Evolutionary conservation across 2,113 vertebrate genomes (phyloP).

Genomic region (Paracanthobrama guichenoti): DNA sequence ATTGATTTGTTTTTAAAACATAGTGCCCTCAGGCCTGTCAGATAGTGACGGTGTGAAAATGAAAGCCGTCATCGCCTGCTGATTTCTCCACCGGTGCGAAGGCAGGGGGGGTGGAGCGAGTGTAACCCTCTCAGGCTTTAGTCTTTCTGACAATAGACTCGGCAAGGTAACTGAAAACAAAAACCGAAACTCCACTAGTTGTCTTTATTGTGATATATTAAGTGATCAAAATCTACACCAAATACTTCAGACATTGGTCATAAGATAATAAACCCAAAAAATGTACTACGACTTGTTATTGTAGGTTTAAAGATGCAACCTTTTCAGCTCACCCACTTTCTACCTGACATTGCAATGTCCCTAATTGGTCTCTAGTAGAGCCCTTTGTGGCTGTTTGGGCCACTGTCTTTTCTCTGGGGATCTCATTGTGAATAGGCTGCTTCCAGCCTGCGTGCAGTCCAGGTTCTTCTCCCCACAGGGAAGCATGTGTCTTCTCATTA

Average conservation of each 20-base stretch:
- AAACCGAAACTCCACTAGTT: neutral
- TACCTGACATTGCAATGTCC: slow-evolving; percentile 45
- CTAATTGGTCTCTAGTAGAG: slow-evolving; percentile 54
- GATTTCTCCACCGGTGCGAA: neutral
- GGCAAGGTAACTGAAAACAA: neutral
- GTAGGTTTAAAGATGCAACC: slow-evolving; percentile 10
- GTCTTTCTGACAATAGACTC: neutral
- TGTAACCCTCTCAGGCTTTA: neutral
- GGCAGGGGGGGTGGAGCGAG: neutral
- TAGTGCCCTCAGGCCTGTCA: slow-evolving; percentile 30
- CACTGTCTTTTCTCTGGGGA: slow-evolving; percentile 44
- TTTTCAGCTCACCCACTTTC: slow-evolving; percentile 42
- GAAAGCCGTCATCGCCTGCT: slow-evolving; percentile 38
- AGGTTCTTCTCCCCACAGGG: slow-evolving; percentile 29
- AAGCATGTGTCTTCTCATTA: slow-evolving; percentile 35
- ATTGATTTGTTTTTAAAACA: slow-evolving; percentile 54
- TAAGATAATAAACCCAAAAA: slow-evolving; percentile 9
- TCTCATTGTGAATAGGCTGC: slow-evolving; percentile 46
- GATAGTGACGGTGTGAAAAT: slow-evolving; percentile 33
- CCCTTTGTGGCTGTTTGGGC: slow-evolving; percentile 42
- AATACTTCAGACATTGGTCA: neutral
- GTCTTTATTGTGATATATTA: neutral
- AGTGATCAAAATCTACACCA: neutral
- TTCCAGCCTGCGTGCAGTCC: neutral
- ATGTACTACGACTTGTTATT: neutral